Percentiles rank a stretch among this genome's conserved stretches.
phyloP scores from a whole-genome alignment of 2,797 vertebrate genomes.

The Syngnathus acus region DNA sequence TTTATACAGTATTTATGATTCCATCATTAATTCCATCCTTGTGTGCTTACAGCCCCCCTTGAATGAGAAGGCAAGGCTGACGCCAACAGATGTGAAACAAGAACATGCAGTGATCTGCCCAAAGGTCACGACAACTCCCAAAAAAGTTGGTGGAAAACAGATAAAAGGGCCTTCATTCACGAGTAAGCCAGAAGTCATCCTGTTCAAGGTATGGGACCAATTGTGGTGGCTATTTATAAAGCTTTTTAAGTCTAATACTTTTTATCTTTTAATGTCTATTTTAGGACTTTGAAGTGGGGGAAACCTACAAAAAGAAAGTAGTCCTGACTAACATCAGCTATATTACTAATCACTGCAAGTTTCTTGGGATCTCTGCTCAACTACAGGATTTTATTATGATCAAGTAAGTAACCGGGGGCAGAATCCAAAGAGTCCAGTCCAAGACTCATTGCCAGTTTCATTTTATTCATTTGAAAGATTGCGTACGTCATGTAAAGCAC shows the following conservation, averaged over 20 bases:
- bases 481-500: background rate
- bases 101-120: background rate
- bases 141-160: conserved; percentile 57
- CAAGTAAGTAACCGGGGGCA: conserved; percentile 55
- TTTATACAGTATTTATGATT: background rate
- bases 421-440: background rate
- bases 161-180: conserved; percentile 72
- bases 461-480: background rate
- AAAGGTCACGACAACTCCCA: conserved; percentile 35
- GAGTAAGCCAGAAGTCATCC: conserved; percentile 79
- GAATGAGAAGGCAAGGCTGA: conserved; percentile 21
- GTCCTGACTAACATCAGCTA: conserved; percentile 78
- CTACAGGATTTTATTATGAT: conserved; percentile 75
- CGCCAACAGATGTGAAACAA: conserved; percentile 11
- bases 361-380: conserved; percentile 70
- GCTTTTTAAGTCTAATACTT: background rate
- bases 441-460: background rate
- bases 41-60: conserved; percentile 34
- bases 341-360: conserved; percentile 73
- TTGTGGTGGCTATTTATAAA: background rate
- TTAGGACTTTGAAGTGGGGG: conserved; percentile 87
- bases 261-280: conserved; percentile 21
- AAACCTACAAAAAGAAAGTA: conserved; percentile 81
- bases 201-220: conserved; percentile 78
- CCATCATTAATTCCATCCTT: conserved; percentile 6